Evolutionary conservation across 2,113 vertebrate genomes (phyloP).

Genomic region (Equus quagga): DNA sequence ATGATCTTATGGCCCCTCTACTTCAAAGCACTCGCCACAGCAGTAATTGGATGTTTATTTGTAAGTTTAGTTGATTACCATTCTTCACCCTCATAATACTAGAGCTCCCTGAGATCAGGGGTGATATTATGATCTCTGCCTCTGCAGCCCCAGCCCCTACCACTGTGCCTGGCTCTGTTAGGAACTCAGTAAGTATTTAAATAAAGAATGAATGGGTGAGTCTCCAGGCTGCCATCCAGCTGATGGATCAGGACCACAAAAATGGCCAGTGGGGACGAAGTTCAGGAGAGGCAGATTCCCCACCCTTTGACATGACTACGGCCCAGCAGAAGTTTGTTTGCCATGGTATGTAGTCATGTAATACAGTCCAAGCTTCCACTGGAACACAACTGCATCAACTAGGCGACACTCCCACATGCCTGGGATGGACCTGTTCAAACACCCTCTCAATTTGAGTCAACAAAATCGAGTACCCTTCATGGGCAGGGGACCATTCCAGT

Average conservation of each 20-base stretch:
- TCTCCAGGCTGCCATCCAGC: neutral
- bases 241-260: neutral
- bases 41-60: neutral
- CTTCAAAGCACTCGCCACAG: neutral
- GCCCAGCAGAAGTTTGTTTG: neutral
- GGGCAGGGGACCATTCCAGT: neutral
- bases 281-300: neutral
- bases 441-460: neutral
- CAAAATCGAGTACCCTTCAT: neutral
- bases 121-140: neutral
- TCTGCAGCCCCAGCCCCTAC: neutral
- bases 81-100: neutral
- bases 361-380: neutral
- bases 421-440: neutral
- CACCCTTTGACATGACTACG: neutral
- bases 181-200: neutral
- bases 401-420: neutral
- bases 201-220: neutral
- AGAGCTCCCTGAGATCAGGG: neutral
- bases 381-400: neutral
- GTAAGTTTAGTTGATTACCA: neutral
- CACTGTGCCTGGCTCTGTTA: neutral
- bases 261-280: neutral
- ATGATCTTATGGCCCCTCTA: neutral
- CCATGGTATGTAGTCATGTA: neutral